Percentiles rank a stretch among this genome's conserved stretches.
These are phyloP conservation scores for Sabellastarte sp. DNA, from an alignment of 2,888 invertebrate genomes.

Conservation along the genomic window DNA sequence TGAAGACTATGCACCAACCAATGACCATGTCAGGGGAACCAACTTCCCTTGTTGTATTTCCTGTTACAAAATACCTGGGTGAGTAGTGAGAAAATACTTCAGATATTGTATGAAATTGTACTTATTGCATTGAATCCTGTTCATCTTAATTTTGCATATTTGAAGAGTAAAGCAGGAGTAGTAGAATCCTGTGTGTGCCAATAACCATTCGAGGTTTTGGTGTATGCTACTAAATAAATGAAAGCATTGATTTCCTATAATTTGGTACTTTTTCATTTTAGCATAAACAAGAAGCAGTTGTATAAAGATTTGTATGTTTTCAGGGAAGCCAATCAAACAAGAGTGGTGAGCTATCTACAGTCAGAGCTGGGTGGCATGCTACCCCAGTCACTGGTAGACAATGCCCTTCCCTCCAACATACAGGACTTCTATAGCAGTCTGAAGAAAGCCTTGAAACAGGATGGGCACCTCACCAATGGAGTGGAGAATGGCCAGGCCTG, in stretches of 20 bases:
- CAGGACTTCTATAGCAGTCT: conserved; percentile 48
- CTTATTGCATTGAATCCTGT: no score
- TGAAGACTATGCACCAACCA: conserved; percentile 17
- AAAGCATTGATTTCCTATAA: no score
- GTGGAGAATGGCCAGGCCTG: neutral
- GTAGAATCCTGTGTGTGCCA: no score
- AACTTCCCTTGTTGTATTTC: conserved; percentile 31
- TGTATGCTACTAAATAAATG: no score
- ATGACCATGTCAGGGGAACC: conserved; percentile 25
- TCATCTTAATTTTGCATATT: no score
- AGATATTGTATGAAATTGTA: no score
- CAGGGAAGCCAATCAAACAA: conserved; percentile 52
- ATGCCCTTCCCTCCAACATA: conserved; percentile 53
- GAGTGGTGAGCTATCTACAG: conserved; percentile 51
- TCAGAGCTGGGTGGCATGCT: conserved; percentile 55
- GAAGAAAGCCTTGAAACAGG: conserved; percentile 42
- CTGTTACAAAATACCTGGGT: conserved; percentile 31
- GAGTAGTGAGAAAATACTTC: no score
- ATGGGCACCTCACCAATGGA: conserved; percentile 35
- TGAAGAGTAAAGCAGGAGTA: no score
- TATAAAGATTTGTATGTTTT: no score
- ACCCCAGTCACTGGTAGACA: conserved; percentile 48
- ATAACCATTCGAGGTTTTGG: no score
- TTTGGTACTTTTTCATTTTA: no score
- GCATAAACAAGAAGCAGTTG: no score